phyloP scores from a whole-genome alignment of 92 coral and sea anemone species.

The Epizoanthus fatuus region DNA sequence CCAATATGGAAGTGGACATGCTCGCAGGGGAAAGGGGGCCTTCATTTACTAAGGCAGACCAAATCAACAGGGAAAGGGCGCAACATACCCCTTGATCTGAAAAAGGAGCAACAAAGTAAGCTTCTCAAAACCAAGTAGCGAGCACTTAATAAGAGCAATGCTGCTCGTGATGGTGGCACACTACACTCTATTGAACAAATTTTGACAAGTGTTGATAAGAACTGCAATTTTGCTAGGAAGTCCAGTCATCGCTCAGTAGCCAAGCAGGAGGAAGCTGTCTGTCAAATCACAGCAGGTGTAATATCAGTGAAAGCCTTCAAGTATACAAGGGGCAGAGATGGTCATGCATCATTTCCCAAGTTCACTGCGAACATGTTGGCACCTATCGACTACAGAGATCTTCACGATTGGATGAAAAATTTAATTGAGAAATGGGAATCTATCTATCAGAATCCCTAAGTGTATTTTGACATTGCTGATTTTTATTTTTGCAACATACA shows the following conservation, averaged over 20 bases:
- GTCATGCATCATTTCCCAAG: constrained; percentile 67
- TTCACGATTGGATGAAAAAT: constrained; percentile 69
- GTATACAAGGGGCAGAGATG: constrained; percentile 47
- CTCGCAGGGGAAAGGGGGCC: too few species aligned
- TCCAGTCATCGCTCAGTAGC: constrained; percentile 35
- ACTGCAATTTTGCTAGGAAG: constrained; percentile 42
- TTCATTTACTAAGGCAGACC: too few species aligned
- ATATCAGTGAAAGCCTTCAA: too few species aligned
- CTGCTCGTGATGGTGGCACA: constrained; percentile 70
- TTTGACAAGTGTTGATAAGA: constrained; percentile 45
- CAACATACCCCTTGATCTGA: constrained; percentile 65
- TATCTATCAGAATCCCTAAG: constrained; percentile 12
- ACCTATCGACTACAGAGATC: constrained; percentile 62
- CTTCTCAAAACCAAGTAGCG: constrained; percentile 65
- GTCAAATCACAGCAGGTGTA: neutral
- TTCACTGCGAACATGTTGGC: constrained; percentile 53
- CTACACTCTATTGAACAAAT: constrained; percentile 62
- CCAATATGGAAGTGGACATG: too few species aligned
- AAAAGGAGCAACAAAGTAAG: constrained; percentile 69
- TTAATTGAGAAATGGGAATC: constrained; percentile 44
- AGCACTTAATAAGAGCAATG: constrained; percentile 58
- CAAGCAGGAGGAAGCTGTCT: constrained; percentile 12
- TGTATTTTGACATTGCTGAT: too few species aligned
- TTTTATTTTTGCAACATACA: too few species aligned
- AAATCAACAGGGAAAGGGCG: constrained; percentile 48